Conservation (phyloP, 2,113 vertebrate species). For the Hippocampus barbouri region DNA sequence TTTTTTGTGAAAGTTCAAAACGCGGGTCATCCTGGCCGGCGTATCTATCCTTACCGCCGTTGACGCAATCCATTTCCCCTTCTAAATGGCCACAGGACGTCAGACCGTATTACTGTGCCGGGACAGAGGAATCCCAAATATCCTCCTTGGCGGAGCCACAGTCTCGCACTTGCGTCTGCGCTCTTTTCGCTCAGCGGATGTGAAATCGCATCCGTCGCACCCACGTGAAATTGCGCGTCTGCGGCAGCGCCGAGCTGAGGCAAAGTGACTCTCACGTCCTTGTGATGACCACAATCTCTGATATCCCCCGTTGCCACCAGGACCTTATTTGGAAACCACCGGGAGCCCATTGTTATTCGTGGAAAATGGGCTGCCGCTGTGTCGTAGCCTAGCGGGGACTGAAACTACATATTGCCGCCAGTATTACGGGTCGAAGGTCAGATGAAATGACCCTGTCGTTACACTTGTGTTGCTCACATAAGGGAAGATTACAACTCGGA, state of each 20-base stretch:
- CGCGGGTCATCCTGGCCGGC: conserved; percentile 57
- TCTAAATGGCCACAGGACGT: conserved; percentile 31
- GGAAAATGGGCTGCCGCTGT: conserved; percentile 1
- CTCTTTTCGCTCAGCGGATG: conserved; percentile 25
- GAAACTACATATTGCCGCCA: neutral
- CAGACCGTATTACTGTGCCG: conserved; percentile 26
- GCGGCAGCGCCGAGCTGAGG: conserved; percentile 22
- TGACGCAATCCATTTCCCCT: conserved; percentile 23
- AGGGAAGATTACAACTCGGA: conserved; percentile 17
- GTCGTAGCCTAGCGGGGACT: neutral
- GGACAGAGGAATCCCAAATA: conserved; percentile 29
- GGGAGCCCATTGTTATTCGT: conserved; percentile 21
- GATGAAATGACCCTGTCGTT: neutral
- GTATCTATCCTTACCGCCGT: conserved; percentile 17
- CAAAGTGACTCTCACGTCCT: conserved; percentile 15
- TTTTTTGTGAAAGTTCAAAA: conserved; percentile 11
- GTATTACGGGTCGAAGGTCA: neutral
- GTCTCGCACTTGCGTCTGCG: conserved; percentile 14
- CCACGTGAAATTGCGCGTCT: conserved; percentile 22
- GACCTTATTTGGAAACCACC: conserved; percentile 17
- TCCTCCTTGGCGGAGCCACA: conserved; percentile 3
- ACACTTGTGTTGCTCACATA: conserved; percentile 18
- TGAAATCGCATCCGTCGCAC: conserved; percentile 17
- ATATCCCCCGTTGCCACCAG: conserved; percentile 26
- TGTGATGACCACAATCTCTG: conserved; percentile 9